Percentiles rank a stretch among this genome's conserved stretches.
Evolutionary conservation across 35 echinoderm and acorn worm species (phyloP).

Genomic region (Hemicentrotus pulcherrimus): DNA sequence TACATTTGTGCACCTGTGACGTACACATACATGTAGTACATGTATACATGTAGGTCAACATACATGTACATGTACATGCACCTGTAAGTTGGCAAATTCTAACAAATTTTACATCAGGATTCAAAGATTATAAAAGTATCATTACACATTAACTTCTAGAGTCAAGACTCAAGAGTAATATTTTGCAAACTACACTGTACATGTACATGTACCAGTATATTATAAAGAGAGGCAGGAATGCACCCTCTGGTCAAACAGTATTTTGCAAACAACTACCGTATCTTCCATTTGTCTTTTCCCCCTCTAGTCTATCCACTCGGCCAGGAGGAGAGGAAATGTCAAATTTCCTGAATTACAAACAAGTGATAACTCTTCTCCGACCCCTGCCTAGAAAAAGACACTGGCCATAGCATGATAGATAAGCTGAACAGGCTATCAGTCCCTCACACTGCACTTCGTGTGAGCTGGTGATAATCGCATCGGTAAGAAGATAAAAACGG

Average conservation of each 20-base stretch:
- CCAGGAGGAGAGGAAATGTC: slow-evolving; percentile 27
- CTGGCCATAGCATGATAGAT: background rate
- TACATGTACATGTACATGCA: too few species aligned
- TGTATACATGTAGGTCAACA: too few species aligned
- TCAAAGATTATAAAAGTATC: too few species aligned
- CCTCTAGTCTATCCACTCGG: background rate
- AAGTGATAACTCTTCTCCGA: slow-evolving; percentile 14
- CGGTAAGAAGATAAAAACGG: background rate
- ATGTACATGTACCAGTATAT: too few species aligned
- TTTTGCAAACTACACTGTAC: too few species aligned
- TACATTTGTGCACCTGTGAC: too few species aligned
- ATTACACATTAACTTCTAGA: too few species aligned
- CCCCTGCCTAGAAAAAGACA: background rate
- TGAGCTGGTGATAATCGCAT: background rate
- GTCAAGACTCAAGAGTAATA: too few species aligned
- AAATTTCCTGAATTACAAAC: slow-evolving; percentile 56
- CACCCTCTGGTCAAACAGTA: background rate
- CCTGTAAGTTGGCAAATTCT: too few species aligned
- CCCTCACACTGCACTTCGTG: background rate
- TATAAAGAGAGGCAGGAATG: too few species aligned
- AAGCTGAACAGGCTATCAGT: background rate
- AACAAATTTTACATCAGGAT: too few species aligned
- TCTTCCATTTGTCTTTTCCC: background rate
- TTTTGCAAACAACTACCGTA: background rate
- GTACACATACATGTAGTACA: too few species aligned